phyloP scores from a whole-genome alignment of 2,113 vertebrate species.

The Condylura cristata region DNA sequence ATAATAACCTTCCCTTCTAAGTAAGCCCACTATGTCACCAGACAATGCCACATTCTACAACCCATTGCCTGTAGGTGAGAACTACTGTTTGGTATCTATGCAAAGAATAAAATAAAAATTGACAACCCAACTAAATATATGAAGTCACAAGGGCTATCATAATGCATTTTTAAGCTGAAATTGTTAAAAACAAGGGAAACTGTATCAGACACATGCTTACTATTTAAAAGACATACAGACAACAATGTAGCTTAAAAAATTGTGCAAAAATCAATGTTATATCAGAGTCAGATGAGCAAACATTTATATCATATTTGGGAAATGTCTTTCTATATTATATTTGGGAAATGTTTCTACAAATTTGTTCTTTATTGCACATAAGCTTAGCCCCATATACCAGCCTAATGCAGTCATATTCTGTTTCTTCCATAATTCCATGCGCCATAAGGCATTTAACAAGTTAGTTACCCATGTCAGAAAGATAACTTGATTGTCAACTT shows the following conservation, averaged over 20 bases:
- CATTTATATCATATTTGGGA: neutral
- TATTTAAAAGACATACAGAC: neutral
- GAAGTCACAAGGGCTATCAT: neutral
- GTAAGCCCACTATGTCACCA: neutral
- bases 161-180: constrained; percentile 10
- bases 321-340: neutral
- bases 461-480: neutral
- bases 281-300: neutral
- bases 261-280: neutral
- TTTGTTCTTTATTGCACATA: neutral
- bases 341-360: neutral
- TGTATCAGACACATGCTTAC: neutral
- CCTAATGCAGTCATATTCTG: neutral
- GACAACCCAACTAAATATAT: neutral
- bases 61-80: neutral
- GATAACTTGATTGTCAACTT: neutral
- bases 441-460: neutral
- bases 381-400: neutral
- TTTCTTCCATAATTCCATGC: neutral
- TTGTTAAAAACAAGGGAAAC: neutral
- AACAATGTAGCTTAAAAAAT: neutral
- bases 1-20: fast-evolving
- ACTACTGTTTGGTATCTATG: neutral
- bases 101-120: neutral
- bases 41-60: neutral